Evolutionary conservation across 1,140 invertebrate species (phyloP), one percentile per base, ranked within the genome.

Genomic region (Zaprionus kolodkinae): DNA sequence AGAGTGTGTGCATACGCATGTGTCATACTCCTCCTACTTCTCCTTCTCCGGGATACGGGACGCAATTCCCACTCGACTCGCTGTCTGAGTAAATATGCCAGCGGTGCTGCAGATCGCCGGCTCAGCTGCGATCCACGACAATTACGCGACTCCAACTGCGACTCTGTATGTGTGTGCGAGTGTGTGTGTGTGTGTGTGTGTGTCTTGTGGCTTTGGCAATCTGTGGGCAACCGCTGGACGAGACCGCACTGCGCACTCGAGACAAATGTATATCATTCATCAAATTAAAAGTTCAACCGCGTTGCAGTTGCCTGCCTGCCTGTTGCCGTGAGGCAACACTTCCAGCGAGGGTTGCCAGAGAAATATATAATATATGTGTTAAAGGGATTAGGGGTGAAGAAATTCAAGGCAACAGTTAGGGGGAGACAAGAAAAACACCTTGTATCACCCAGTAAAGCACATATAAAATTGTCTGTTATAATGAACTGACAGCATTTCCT

Each of bases 241-340:
- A 36, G 6, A 15, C 40, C 40, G 45, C 45, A 25, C 15, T 63
- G 69, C 56, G 85, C 84, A 88, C 80, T 88, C 81, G 84, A 88
- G 84, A 89, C 84, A 88, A 88, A 88, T 88, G 85, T 88, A 84
- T 88, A 89, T 88, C 84, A 88, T 88, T 88, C 85, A 88, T 89
- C 85, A 88, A 88, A 88, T 88, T 89, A 89, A 88, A 88, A 88
- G 85, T 88, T 88, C 85, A 88, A 80, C 85, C 80, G 78, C 80
- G 72, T 61, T 88, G 77, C 76, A 77, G 64, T 82, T 78, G 81
- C 75, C 78, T 85, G 21, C 21, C 21, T 21, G 81, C 74, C 74
- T 61, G 73, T 68, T 81, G 72, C 84, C 84, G 72, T 88, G 77
- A 75, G 77, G 68, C 75, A 80, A 78, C 43, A 75, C 71, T 76